Conservation (phyloP, 2,797 vertebrate species). For the Gorsachius magnificus region DNA sequence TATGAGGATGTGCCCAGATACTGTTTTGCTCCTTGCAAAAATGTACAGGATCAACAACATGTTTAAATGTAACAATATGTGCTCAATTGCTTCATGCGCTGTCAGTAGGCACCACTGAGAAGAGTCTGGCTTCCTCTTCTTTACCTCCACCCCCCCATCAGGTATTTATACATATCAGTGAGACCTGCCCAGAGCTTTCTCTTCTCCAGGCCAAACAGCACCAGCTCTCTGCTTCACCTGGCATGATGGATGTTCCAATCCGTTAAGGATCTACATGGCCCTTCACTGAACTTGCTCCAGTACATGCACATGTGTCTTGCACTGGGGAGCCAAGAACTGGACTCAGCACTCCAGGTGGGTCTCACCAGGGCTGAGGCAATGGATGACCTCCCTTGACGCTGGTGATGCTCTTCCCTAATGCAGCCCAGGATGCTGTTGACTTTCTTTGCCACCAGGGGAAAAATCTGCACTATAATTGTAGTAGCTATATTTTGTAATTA, state of each 20-base stretch:
- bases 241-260: not conserved
- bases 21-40: not conserved
- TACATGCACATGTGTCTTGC: fast-evolving
- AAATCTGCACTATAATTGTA: not conserved
- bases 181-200: not conserved
- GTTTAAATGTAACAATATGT: not conserved
- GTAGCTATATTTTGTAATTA: not conserved
- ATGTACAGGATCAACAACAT: not conserved
- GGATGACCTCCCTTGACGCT: not conserved
- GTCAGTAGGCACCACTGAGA: not conserved
- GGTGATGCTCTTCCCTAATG: not conserved
- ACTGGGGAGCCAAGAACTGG: not conserved
- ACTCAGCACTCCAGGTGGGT: not conserved
- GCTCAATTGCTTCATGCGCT: not conserved
- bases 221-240: not conserved
- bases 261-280: fast-evolving
- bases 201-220: not conserved
- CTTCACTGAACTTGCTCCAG: not conserved
- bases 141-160: not conserved
- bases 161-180: not conserved
- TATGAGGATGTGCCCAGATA: not conserved
- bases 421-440: not conserved
- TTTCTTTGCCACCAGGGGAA: not conserved
- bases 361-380: not conserved
- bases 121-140: not conserved